Conservation (phyloP, 2,888 invertebrate species). For the Ptychoptera albimana region DNA sequence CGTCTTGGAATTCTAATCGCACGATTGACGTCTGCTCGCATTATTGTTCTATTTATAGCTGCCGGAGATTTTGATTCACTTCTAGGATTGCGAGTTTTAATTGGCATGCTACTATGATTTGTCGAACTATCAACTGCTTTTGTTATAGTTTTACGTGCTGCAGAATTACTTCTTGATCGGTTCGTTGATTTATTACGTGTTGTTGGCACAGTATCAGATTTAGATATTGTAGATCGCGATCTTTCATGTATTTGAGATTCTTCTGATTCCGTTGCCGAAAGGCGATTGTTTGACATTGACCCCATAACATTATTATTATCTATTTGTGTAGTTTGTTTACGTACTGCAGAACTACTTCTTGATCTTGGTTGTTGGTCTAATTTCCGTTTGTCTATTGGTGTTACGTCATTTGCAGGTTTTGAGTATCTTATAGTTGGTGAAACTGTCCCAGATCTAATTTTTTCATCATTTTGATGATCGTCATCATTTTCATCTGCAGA, state of each 20-base stretch:
- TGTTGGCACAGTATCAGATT: neutral
- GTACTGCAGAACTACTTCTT: constrained; percentile 2
- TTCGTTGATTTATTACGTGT: neutral
- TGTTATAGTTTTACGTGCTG: neutral
- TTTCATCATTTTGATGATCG: constrained; percentile 9
- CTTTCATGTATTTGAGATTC: too few relatives aligned
- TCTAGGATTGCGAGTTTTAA: neutral
- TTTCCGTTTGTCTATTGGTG: neutral
- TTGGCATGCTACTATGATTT: neutral
- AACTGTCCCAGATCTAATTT: neutral
- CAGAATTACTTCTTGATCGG: neutral
- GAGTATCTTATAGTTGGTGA: neutral
- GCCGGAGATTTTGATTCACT: constrained; percentile 17
- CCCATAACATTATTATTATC: too few relatives aligned
- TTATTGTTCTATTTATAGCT: constrained; percentile 11
- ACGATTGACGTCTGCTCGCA: constrained; percentile 1
- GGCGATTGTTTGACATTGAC: too few relatives aligned
- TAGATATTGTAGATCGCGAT: too few relatives aligned
- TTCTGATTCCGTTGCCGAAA: too few relatives aligned
- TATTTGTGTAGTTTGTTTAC: neutral
- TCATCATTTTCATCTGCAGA: constrained; percentile 18
- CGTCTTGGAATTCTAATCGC: too few relatives aligned
- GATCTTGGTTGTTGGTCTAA: neutral
- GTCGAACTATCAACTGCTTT: neutral
- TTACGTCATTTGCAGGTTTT: neutral